A percentile compares a stretch with the other conserved stretches of the same genome.
These are phyloP conservation scores for Megastigmus dorsalis DNA, from an alignment of 2,888 invertebrate genomes.

Conservation along the genomic window DNA sequence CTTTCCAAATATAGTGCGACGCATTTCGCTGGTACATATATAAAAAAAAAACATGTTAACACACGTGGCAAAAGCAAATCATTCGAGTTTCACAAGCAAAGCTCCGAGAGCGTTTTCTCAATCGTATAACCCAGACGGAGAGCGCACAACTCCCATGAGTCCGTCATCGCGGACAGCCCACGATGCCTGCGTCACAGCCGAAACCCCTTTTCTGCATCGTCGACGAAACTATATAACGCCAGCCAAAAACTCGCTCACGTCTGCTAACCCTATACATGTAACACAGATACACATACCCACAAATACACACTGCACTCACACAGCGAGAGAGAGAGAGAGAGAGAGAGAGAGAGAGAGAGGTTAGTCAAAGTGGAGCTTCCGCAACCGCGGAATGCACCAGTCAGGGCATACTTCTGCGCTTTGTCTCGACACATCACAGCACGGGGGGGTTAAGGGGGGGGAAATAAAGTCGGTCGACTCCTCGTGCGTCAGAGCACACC, in stretches of 20 bases:
- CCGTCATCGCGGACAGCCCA: neutral
- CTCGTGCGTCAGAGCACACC: constrained; percentile 33
- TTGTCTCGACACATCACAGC: too few species aligned
- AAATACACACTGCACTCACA: neutral
- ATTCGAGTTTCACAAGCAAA: neutral
- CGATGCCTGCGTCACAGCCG: too few species aligned
- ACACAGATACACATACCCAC: neutral
- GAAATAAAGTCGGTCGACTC: constrained; percentile 25
- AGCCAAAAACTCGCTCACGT: neutral
- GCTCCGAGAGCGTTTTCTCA: neutral
- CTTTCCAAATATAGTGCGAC: too few species aligned
- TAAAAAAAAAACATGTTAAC: too few species aligned
- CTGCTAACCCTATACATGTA: neutral
- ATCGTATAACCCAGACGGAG: too few species aligned
- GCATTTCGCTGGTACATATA: too few species aligned
- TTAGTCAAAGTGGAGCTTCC: too few species aligned
- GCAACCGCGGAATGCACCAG: too few species aligned
- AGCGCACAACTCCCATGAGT: neutral
- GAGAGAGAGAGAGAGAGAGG: too few species aligned
- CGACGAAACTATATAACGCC: neutral
- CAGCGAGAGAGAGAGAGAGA: too few species aligned
- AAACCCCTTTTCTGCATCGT: neutral
- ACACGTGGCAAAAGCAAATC: too few species aligned
- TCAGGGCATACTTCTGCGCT: too few species aligned
- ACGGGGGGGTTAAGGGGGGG: neutral